Conservation (phyloP, 2,113 vertebrate genomes). For the Petromus typicus region DNA sequence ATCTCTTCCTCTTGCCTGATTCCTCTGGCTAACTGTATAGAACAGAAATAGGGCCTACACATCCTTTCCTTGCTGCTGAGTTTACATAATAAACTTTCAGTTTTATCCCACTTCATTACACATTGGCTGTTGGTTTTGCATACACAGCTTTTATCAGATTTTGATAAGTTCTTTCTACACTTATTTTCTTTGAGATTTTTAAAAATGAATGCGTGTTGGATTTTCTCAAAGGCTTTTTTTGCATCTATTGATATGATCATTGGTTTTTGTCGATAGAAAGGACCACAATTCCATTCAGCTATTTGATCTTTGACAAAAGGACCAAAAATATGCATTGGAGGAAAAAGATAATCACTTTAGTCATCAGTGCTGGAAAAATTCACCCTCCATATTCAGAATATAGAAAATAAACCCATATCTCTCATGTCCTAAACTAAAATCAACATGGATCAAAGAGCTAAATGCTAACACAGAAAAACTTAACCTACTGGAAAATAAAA, state of each 20-base stretch:
- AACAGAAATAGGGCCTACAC: neutral
- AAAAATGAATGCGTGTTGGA: neutral
- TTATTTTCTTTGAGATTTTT: neutral
- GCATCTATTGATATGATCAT: neutral
- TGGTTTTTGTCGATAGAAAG: neutral
- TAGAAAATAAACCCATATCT: neutral
- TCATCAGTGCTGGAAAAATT: neutral
- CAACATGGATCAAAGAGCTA: neutral
- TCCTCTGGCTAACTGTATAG: neutral
- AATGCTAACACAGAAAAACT: neutral
- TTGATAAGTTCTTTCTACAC: neutral
- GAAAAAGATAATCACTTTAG: neutral
- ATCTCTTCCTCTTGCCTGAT: neutral
- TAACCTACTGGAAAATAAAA: neutral
- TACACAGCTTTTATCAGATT: neutral
- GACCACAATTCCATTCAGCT: neutral
- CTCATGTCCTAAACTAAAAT: neutral
- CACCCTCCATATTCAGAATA: neutral
- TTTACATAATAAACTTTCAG: neutral
- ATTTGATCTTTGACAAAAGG: neutral
- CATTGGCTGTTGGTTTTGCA: neutral
- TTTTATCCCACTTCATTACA: neutral
- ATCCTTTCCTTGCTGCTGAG: neutral
- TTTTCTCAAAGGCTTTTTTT: neutral
- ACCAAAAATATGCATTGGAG: neutral